Base-by-base conservation (phyloP, 2,797 vertebrate species). In the Ataeniobius toweri region DNA sequence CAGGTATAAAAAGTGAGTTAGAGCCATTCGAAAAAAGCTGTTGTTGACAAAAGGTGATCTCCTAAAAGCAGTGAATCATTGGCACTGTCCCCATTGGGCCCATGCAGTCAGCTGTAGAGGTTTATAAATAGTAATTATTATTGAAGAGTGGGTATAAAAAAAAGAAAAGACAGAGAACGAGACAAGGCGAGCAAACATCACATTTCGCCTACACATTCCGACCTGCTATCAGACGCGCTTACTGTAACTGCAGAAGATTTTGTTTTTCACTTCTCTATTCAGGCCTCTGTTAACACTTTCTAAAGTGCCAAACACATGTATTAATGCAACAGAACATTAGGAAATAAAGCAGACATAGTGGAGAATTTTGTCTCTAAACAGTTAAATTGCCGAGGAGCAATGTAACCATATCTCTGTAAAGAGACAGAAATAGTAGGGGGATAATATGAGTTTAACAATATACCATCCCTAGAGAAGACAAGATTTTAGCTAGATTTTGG, bases 121-220 rank as follows among this genome's bases (percentile, higher is more conserved):
- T 89, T 86, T 94, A 94, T 94, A 94, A 94, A 95, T 94, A 95
- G 92, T 89, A 82, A 86, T 91, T 91, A 91, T 91, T 83, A 83
- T 93, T 91, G 89, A 89, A 89, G 91, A 91, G 85, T 72, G 1
- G 67, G 80, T 88, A 88, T 82, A 79, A 86, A 92, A 92, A 93
- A 87, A 84, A 86, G 77, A 83, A 86, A 85, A 71, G 84, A 79
- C 83, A 89, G 78, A 77, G 83, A 79, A 83, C 89, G 78, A 79
- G 82, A 77, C 75, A 48, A 79, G 81, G 80, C 70, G 41, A 89
- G 78, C 78, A 79, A 92, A 84, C 78, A 85, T 85, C 78, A 77
- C 82, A 70, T 28, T 73, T 44, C 20, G 71, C 89, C 90, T 86
- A 93, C 91, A 65, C 85, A 80, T 28, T 58, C 81, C 86, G 88